phyloP scores from a whole-genome alignment of 2,113 vertebrate species.

The Callipepla californica region DNA sequence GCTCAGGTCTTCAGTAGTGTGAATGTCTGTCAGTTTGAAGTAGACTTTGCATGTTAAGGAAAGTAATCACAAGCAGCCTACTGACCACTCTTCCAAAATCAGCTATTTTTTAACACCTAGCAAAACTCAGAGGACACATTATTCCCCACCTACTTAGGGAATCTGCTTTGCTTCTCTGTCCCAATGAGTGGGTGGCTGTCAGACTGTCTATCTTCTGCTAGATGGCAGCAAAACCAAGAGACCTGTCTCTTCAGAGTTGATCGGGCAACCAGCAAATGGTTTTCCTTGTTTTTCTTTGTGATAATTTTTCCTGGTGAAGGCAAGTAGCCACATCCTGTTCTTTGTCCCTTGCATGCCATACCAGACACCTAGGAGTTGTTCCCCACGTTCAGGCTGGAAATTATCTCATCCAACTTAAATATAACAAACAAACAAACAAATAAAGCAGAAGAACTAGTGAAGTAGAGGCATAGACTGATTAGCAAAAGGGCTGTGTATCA shows the following conservation, averaged over 20 bases:
- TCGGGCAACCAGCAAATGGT: not conserved
- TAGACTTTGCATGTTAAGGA: not conserved
- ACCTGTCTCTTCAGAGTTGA: not conserved
- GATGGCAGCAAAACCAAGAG: slow-evolving; percentile 64
- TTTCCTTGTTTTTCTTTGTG: not conserved
- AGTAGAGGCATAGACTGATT: not conserved
- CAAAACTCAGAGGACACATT: not conserved
- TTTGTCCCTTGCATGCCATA: not conserved
- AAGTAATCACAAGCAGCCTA: not conserved
- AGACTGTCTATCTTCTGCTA: slow-evolving; percentile 22
- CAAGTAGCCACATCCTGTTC: not conserved
- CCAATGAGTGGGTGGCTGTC: not conserved
- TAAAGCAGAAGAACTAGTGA: not conserved
- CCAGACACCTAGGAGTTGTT: not conserved
- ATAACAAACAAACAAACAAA: not conserved
- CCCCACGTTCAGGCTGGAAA: not conserved
- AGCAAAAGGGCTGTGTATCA: not conserved
- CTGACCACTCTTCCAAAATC: not conserved
- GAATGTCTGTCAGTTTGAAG: not conserved
- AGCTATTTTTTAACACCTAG: not conserved
- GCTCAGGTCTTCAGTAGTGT: not conserved
- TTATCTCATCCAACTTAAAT: not conserved
- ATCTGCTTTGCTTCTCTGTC: not conserved
- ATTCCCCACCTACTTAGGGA: not conserved
- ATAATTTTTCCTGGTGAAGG: not conserved